Conservation (phyloP, 2,113 vertebrate species). For the Gobio gobio region DNA sequence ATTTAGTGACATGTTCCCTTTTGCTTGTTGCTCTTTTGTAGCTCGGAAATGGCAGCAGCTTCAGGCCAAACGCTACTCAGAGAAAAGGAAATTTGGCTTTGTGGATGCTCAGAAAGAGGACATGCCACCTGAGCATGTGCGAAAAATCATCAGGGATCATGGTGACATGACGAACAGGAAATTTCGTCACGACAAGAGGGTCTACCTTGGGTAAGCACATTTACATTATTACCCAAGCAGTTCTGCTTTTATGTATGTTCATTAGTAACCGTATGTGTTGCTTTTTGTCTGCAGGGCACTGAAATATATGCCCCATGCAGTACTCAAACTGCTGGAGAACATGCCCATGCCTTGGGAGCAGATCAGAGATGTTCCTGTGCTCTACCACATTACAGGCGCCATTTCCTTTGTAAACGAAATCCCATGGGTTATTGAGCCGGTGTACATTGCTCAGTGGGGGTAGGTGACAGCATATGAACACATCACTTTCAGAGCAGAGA, state of each 20-base stretch:
- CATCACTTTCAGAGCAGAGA: neutral
- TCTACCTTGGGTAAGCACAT: conserved; percentile 89
- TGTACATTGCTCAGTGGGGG: conserved; percentile 99
- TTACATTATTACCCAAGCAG: neutral
- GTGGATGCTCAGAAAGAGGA: conserved; percentile 99
- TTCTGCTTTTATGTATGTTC: neutral
- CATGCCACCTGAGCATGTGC: conserved; percentile 98
- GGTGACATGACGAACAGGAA: conserved; percentile 99
- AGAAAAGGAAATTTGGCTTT: conserved; percentile 98
- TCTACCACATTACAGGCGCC: conserved; percentile 98
- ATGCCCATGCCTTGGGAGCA: conserved; percentile 99
- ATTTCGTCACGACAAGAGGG: conserved; percentile 97
- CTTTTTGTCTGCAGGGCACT: conserved; percentile 80
- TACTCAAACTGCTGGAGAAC: conserved; percentile 97
- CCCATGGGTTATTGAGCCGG: conserved; percentile 97
- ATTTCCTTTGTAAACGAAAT: conserved; percentile 99
- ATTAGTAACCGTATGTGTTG: neutral
- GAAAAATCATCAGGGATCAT: conserved; percentile 98
- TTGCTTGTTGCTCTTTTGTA: conserved; percentile 60
- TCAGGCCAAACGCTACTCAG: conserved; percentile 96
- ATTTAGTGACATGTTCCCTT: neutral
- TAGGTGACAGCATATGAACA: conserved; percentile 65
- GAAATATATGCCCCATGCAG: conserved; percentile 99
- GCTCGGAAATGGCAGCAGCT: conserved; percentile 98
- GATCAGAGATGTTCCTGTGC: conserved; percentile 93